Base-by-base conservation (phyloP, 2,888 invertebrate species). In the Julus scandinavius region DNA sequence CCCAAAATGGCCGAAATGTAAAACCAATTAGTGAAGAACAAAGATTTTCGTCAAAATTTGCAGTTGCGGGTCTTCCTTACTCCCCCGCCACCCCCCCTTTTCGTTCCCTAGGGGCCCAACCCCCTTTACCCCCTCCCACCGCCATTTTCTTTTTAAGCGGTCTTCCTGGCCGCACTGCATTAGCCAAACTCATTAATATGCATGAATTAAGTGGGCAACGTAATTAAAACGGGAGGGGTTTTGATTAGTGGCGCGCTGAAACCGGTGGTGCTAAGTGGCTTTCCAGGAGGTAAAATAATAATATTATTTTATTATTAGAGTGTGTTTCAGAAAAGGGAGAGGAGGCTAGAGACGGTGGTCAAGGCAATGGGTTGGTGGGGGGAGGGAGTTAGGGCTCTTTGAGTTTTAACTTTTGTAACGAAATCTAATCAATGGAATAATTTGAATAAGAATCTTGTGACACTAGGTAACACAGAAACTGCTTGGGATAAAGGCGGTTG, bases 91-190 rank as follows among this genome's bases (percentile, higher is more conserved):
- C n/a, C 63, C 63, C 63, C 63, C 0, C 29, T 29, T 29, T 54
- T 13, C 6, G 4, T 54, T 17, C 54, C 54, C 54, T 63, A n/a
- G 63, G 17, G 17, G n/a, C 54, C 45, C 45, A 7, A 54, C 54
- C 54, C 54, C 54, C 45, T 45, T 45, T 45, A 45, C 45, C 45
- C 45, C 63, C n/a, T 63, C 63, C 63, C 17, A 15, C 63, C 63
- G 63, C 63, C 63, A 63, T 63, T 63, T 63, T 63, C 63, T 63
- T 63, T 63, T 63, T 63, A 63, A 63, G 63, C 63, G 63, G 63
- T 63, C 63, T 63, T 63, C 63, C 63, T 63, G 63, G 63, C 63
- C 63, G 63, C 63, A 63, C 63, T 63, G 63, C 63, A 63, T 63
- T 63, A 63, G 63, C 63, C 63, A 63, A 63, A 63, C 63, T 63